phyloP scores from a whole-genome alignment of 1,140 invertebrate species.

The Drosophila littoralis region DNA sequence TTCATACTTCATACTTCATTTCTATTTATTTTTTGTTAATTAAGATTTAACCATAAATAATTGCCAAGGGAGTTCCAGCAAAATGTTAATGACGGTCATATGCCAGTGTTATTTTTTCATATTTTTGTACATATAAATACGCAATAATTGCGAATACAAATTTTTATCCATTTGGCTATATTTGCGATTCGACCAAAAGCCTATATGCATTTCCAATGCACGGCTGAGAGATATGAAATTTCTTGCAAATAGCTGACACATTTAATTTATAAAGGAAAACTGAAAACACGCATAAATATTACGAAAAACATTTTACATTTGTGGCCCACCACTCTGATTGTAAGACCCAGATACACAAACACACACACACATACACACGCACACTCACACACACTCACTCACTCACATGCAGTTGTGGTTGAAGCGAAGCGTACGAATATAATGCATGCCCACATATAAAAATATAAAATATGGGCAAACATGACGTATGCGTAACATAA shows the following conservation, averaged over 20 bases:
- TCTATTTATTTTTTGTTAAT: conserved; percentile 1
- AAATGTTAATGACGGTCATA: neutral
- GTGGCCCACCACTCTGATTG: conserved; percentile 60
- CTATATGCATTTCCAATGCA: conserved; percentile 27
- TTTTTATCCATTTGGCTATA: conserved; percentile 4
- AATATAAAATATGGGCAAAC: conserved; percentile 77
- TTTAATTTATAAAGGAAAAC: conserved; percentile 56
- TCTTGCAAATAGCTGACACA: conserved; percentile 45
- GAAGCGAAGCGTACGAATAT: conserved; percentile 25
- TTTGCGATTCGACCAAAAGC: neutral
- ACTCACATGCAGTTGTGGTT: neutral
- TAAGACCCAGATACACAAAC: conserved; percentile 19
- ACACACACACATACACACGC: neutral
- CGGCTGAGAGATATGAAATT: conserved; percentile 14
- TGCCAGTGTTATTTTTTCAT: neutral
- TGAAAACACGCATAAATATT: conserved; percentile 76
- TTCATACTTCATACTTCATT: neutral
- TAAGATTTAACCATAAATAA: conserved; percentile 8
- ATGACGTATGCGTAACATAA: conserved; percentile 83
- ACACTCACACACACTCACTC: neutral
- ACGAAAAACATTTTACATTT: conserved; percentile 74
- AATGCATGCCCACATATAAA: conserved; percentile 39
- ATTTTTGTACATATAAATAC: neutral
- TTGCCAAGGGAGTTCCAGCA: neutral
- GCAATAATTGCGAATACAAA: conserved; percentile 5